phyloP scores from a whole-genome alignment of 2,113 vertebrate species.

The Peromyscus leucopus region DNA sequence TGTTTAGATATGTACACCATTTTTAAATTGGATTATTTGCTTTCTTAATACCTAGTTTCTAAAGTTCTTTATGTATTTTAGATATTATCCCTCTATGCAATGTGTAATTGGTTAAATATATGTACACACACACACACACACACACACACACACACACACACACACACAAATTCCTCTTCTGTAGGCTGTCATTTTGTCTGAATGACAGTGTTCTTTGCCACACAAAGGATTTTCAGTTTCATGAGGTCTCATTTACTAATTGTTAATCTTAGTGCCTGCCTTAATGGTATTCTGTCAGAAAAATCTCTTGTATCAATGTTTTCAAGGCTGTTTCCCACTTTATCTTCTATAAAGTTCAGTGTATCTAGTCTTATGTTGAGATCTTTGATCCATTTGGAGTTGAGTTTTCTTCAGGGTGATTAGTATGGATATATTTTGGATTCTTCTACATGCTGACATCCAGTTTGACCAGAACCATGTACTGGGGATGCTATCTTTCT shows the following conservation, averaged over 20 bases:
- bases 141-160: too few relatives aligned
- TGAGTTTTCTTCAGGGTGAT: neutral
- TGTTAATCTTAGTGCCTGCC: too few relatives aligned
- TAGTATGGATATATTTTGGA: neutral
- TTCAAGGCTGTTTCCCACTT: neutral
- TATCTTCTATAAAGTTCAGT: neutral
- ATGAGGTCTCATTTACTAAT: neutral
- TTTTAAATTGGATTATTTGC: neutral
- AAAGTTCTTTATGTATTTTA: neutral
- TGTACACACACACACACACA: too few relatives aligned
- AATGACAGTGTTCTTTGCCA: neutral
- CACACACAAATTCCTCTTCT: too few relatives aligned
- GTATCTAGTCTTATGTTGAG: neutral
- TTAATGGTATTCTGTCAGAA: neutral
- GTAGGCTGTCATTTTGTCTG: neutral
- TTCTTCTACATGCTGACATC: neutral
- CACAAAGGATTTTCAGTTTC: neutral
- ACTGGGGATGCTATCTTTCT: neutral
- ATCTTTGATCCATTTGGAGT: neutral
- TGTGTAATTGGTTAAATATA: neutral
- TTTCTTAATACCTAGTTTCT: neutral
- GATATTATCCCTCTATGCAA: neutral
- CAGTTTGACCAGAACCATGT: neutral
- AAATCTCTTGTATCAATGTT: neutral
- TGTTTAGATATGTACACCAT: neutral